These are phyloP conservation scores for Drosophila baimaii DNA, from an alignment of 1,140 invertebrate genomes.

Conservation along the genomic window DNA sequence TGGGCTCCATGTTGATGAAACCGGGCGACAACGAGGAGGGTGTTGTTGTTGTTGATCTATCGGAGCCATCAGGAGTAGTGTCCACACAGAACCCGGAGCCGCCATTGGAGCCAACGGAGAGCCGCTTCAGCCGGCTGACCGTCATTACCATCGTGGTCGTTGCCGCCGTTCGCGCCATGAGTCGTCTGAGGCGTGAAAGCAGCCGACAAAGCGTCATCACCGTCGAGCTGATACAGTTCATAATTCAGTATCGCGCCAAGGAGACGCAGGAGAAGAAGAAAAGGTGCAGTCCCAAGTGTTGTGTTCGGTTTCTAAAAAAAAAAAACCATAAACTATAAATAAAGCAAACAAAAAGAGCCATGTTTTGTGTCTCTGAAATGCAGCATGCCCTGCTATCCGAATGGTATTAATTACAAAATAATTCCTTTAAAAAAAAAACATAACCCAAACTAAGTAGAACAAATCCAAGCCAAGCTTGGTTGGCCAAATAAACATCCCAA, in stretches of 20 bases:
- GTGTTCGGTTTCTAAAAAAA: constrained; percentile 1
- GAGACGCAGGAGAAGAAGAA: constrained; percentile 83
- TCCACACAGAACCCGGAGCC: constrained; percentile 1
- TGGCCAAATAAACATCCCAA: constrained; percentile 24
- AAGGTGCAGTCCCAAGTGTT: constrained; percentile 64
- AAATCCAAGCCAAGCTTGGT: constrained; percentile 20
- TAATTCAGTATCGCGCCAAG: constrained; percentile 84
- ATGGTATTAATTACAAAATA: constrained; percentile 69
- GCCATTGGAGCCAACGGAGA: constrained; percentile 29
- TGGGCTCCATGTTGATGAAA: constrained; percentile 55
- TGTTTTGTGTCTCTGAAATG: constrained; percentile 70
- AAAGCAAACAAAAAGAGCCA: constrained; percentile 19
- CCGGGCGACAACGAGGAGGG: constrained; percentile 30
- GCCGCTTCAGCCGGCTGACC: constrained; percentile 56
- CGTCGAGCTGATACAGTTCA: constrained; percentile 83
- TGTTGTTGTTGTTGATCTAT: constrained; percentile 30
- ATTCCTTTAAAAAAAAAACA: constrained; percentile 24
- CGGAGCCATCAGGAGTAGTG: constrained; percentile 31
- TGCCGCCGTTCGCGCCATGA: constrained; percentile 67
- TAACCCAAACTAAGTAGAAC: constrained; percentile 2
- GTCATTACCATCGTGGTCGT: constrained; percentile 70
- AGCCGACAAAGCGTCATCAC: constrained; percentile 83
- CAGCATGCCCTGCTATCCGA: constrained; percentile 72
- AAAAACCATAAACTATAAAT: not conserved
- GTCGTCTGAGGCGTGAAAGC: constrained; percentile 81